A percentile compares a stretch with the other conserved stretches of the same genome.
phyloP scores from a whole-genome alignment of 1,140 invertebrate species.

The Berghia stephanieae region DNA sequence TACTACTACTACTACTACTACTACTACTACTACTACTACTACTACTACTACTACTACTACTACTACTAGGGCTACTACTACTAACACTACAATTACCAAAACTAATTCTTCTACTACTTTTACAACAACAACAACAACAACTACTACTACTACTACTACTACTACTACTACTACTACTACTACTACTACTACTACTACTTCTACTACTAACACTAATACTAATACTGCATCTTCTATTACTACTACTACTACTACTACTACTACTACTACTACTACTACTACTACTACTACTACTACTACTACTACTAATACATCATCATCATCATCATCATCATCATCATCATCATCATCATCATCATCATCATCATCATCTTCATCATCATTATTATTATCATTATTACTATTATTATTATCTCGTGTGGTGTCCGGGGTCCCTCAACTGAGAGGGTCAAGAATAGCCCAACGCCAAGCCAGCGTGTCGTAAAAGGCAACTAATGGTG shows the following conservation, averaged over 20 bases:
- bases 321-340: constrained; percentile 26
- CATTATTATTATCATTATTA: no score
- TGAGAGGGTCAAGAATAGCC: no score
- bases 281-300: constrained; percentile 20
- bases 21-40: constrained; percentile 27
- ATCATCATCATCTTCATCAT: no score
- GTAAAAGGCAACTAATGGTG: no score
- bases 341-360: background rate
- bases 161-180: constrained; percentile 22
- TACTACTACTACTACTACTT: constrained; percentile 25
- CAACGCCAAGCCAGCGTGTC: no score
- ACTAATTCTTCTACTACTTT: constrained; percentile 24
- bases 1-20: constrained; percentile 30
- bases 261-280: constrained; percentile 27
- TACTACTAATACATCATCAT: no score
- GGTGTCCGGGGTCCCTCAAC: no score
- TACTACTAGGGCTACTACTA: no score
- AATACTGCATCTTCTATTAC: no score
- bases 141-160: constrained; percentile 25
- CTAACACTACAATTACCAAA: no score
- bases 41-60: constrained; percentile 29
- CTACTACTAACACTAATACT: no score
- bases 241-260: constrained; percentile 26
- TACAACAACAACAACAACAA: constrained; percentile 28
- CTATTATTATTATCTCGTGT: no score